A percentile compares a stretch with the other conserved stretches of the same genome.
These are phyloP conservation scores for Sitophilus oryzae DNA, from an alignment of 1,140 invertebrate genomes.

Conservation along the genomic window DNA sequence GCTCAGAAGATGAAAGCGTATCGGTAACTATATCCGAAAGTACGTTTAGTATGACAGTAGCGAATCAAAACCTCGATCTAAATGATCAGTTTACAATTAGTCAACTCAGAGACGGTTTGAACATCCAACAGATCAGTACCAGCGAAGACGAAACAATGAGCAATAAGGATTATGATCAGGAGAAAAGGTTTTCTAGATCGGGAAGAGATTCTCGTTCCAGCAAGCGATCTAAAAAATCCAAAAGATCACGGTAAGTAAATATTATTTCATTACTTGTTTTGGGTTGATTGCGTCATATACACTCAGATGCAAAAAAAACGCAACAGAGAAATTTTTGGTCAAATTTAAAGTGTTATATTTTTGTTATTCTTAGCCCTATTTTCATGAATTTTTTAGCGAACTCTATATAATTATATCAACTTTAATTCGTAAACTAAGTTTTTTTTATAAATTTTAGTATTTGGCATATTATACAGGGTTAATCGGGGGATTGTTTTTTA, in stretches of 20 bases:
- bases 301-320: no score
- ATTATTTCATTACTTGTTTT: background rate
- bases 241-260: constrained; percentile 4
- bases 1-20: constrained; percentile 50
- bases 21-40: constrained; percentile 50
- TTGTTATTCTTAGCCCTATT: no score
- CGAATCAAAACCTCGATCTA: constrained; percentile 48
- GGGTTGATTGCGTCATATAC: no score
- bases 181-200: constrained; percentile 37
- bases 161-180: constrained; percentile 29
- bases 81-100: constrained; percentile 50
- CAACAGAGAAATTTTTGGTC: no score
- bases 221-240: constrained; percentile 19
- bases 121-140: constrained; percentile 34
- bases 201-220: constrained; percentile 31
- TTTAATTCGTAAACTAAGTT: no score
- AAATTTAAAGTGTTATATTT: no score
- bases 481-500: no score
- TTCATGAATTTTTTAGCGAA: no score
- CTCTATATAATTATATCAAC: no score
- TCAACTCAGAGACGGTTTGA: constrained; percentile 44
- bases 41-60: constrained; percentile 50
- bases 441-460: no score
- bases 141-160: constrained; percentile 23
- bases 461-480: no score